Percentiles rank a stretch among this genome's conserved stretches.
These are phyloP conservation scores for Pseudois nayaur DNA, from an alignment of 2,113 vertebrate genomes.

Conservation along the genomic window DNA sequence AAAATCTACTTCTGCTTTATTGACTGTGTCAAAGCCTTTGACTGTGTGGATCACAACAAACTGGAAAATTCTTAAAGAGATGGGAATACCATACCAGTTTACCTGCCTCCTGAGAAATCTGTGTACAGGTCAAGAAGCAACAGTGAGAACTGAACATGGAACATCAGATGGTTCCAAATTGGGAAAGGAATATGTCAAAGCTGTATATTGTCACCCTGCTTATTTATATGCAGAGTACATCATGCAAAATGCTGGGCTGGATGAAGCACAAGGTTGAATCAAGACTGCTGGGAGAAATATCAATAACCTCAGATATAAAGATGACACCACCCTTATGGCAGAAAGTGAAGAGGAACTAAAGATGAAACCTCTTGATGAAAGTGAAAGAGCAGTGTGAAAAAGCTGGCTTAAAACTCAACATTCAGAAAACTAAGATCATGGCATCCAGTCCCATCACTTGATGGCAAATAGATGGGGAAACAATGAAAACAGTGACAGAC, in stretches of 20 bases:
- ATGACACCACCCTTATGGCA: neutral
- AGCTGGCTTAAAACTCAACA: neutral
- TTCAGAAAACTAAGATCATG: neutral
- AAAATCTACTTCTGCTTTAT: no score
- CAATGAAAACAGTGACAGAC: neutral
- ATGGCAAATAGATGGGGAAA: neutral
- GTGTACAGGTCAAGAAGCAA: neutral
- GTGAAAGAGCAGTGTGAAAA: neutral
- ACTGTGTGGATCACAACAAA: no score
- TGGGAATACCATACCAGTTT: neutral
- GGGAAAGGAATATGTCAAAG: neutral
- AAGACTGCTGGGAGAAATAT: neutral
- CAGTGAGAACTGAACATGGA: neutral
- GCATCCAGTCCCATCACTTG: neutral
- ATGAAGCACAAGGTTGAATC: neutral
- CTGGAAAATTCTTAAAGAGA: neutral
- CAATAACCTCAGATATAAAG: neutral
- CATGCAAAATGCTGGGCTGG: neutral
- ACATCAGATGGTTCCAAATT: neutral
- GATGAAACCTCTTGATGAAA: neutral
- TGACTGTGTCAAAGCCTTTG: no score
- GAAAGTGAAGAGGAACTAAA: neutral
- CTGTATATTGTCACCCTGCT: neutral
- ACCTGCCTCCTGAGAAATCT: neutral
- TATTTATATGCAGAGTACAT: neutral